phyloP scores from a whole-genome alignment of 1,140 invertebrate genomes.

The Polypedilum vanderplanki region DNA sequence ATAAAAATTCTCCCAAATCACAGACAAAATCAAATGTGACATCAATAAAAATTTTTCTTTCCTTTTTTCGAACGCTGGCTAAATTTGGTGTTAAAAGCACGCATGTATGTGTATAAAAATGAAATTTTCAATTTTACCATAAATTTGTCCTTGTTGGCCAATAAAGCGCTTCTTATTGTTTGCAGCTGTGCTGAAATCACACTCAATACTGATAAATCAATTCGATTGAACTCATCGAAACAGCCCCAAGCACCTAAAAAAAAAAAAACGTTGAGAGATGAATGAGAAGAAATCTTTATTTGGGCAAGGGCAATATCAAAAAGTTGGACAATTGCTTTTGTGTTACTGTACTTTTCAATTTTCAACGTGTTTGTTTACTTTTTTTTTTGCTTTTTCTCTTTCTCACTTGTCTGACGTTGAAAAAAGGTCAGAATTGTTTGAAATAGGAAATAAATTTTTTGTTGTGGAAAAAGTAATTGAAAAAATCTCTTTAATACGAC shows the following conservation, averaged over 20 bases:
- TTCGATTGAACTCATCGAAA: constrained; percentile 89
- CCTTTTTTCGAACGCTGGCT: background rate
- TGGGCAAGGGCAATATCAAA: no score
- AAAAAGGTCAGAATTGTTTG: no score
- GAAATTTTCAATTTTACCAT: constrained; percentile 48
- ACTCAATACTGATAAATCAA: constrained; percentile 81
- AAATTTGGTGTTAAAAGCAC: no score
- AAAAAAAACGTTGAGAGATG: constrained; percentile 57
- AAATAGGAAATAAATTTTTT: no score
- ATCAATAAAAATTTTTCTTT: constrained; percentile 10
- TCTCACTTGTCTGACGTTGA: no score
- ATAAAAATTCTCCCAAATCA: background rate
- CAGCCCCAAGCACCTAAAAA: constrained; percentile 73
- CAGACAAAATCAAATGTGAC: background rate
- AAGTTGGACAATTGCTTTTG: no score
- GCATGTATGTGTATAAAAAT: no score
- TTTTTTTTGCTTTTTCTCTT: no score
- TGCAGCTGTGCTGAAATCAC: constrained; percentile 87
- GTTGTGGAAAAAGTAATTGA: no score
- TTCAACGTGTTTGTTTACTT: no score
- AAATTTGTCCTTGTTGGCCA: constrained; percentile 64
- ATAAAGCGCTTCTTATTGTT: constrained; percentile 75
- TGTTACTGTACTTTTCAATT: no score
- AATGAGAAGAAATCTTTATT: constrained; percentile 33
- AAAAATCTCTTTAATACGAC: no score